Base-by-base conservation (phyloP, 2,113 vertebrate genomes). In the Nothobranchius kuhntae region DNA sequence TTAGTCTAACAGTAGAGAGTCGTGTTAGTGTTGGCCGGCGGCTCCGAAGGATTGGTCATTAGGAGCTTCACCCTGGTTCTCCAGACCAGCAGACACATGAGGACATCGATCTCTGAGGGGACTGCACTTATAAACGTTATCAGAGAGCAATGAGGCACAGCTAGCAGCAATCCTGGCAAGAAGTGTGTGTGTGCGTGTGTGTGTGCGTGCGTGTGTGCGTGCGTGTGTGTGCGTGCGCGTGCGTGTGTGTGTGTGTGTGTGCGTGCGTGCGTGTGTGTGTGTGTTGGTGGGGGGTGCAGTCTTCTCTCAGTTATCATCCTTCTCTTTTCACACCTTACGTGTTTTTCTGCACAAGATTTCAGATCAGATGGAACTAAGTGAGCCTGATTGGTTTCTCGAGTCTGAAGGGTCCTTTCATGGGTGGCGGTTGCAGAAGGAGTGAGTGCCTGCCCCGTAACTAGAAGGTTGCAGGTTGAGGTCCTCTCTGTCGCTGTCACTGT, bases 121-220 rank as follows among this genome's bases (percentile, higher is more conserved):
- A 75, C 47, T 62, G 79, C 73, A 71, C 74, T 62, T 67, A 83
- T 53, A 35, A 63, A 71, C 69, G 66, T 79, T 70, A 81, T 91
- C 76, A 81, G 83, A 66, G 75, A 57, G 61, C 81, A 89, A 87
- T 89, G 88, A 89, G 73, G 72, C 87, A 53, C 73, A 75, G 75
- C 74, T 53, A 26, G 45, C 55, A 71, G 75, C 71, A 71, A 56
- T 78, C 76, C 74, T 75, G 50, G 55, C 45, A 45, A 67, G 21
- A 21, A 21, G 21, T 57, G 60, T 69, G 76, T 69, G 24, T 61
- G 13, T 73, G 59, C 62, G 61, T 44, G 15, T 64, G 13, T 63
- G 51, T 53, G 17, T 4, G 36, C 1, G 36, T 38, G 36, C 1
- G 4, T 38, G 36, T 4, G 4, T 21, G 21, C 1, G 21, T 21